Evolutionary conservation across 2,113 vertebrate genomes (phyloP), one percentile per base, ranked within the genome.

Genomic region (Hemibagrus wyckioides): DNA sequence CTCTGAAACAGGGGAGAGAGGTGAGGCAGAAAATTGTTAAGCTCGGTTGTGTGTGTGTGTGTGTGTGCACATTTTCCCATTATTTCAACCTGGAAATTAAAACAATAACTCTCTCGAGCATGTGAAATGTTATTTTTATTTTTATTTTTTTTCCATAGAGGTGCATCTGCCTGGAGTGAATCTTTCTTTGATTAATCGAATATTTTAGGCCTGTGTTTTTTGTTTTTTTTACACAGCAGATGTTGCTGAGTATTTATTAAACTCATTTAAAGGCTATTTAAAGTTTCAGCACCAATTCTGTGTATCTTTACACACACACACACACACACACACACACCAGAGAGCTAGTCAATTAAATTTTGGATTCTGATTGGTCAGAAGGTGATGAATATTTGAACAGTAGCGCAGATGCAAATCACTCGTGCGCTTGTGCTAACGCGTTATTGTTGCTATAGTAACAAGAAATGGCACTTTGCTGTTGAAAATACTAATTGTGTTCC

Each of bases 1-100:
- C 83, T 83, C 25, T 19, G 79, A 84, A 76, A 76, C 41, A 14
- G 41, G 25, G 6, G 25, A 48, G 73, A 76, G 73, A 76, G 41
- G 73, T n/a, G 41, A 76, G 41, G 73, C 23, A 76, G 73, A 76
- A 57, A 57, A 54, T 54, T 54, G 76, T 79, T 79, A 10, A 52
- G 48, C 48, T 79, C 44, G n/a, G n/a, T n/a, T 30, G 13, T 19
- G 15, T 36, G 33, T 71, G 33, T 75, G 71, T n/a, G 28, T 7
- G 11, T 30, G 25, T 50, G 75, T 1, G 75, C 69, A 71, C n/a
- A 61, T 63, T 88, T 56, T 65, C 56, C 15, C 52, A 84, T 84
- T 84, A 61, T 86, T 82, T 86, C 48, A 86, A 30, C 56, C n/a
- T 63, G 57, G 57, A 82, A 85, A 85, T 85, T 4, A 85, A 76